These are phyloP conservation scores for Hozukius guyotensis DNA, from an alignment of 2,797 vertebrate genomes.

Conservation along the genomic window DNA sequence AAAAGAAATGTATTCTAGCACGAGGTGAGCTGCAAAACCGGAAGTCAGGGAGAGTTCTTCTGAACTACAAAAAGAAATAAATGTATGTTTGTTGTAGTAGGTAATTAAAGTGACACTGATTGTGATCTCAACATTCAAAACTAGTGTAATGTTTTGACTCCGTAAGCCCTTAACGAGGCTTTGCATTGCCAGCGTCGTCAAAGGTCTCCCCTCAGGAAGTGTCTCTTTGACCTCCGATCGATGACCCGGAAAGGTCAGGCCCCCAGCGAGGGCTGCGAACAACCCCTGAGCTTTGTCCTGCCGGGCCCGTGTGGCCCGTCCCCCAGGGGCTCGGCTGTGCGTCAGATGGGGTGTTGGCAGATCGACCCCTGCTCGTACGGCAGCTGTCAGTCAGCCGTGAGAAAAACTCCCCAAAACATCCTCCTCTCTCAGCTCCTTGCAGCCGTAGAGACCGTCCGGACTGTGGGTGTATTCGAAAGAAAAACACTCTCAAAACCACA, in stretches of 20 bases:
- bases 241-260: slow-evolving; percentile 85
- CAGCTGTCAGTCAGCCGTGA: slow-evolving; percentile 75
- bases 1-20: neutral
- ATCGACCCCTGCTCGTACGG: slow-evolving; percentile 67
- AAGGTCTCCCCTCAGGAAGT: slow-evolving; percentile 84
- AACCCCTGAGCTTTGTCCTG: slow-evolving; percentile 67
- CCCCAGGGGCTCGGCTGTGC: slow-evolving; percentile 65
- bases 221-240: slow-evolving; percentile 82
- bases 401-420: slow-evolving; percentile 60
- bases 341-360: slow-evolving; percentile 74
- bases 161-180: slow-evolving; percentile 61
- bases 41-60: neutral
- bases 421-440: slow-evolving; percentile 9
- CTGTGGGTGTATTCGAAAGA: neutral
- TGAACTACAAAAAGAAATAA: neutral
- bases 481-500: slow-evolving; percentile 15
- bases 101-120: neutral
- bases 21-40: neutral
- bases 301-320: slow-evolving; percentile 55
- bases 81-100: neutral
- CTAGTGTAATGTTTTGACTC: slow-evolving; percentile 48
- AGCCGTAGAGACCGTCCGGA: slow-evolving; percentile 4
- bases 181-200: slow-evolving; percentile 49
- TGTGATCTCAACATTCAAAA: slow-evolving; percentile 17
- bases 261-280: slow-evolving; percentile 73